Base-by-base conservation (phyloP, 2,888 invertebrate species). In the Pegoplata infirma region DNA sequence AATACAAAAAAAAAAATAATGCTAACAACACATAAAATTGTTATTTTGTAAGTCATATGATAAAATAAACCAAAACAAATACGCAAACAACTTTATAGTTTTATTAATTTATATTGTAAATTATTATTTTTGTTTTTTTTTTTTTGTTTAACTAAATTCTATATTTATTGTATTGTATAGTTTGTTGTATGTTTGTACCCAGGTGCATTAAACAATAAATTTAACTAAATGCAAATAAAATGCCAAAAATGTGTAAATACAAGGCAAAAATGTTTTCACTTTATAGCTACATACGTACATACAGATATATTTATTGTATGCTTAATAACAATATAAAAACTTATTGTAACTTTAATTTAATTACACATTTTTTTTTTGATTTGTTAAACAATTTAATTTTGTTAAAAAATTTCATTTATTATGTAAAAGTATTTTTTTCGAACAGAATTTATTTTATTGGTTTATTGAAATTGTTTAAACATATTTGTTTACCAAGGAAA, bases 141-240 rank as follows among this genome's bases (percentile, higher is more conserved):
- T n/a, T n/a, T n/a, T n/a, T 32, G 8, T 10, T 10, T 10, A 10
- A 32, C 8, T 10, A 32, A 6, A 10, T 10, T 7, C 32, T 32
- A 12, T 32, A 12, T 32, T 32, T 32, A n/a, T 32, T 32, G 10
- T 1, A 32, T 7, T n/a, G 3, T 12, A 32, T 2, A 32, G 32
- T 32, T 32, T 32, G 12, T 12, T 10, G n/a, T n/a, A 5, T 16
- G 25, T 67, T 53, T 61, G 23, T 25, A 12, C 55, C 46, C 68
- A 75, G 75, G 55, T 75, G 75, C 40, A 25, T 28, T 32, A 8
- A 49, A 63, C 47, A 61, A 56, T 75, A 49, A 63, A 63, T 68
- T 61, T 21, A 63, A 68, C 56, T 56, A 49, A 68, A 68, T 40
- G 44, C 68, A 68, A 75, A 75, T 40, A 75, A 61, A 49, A 68